Percentiles rank a stretch among this genome's conserved stretches.
phyloP scores from a whole-genome alignment of 2,797 vertebrate genomes.

The Sus cebifrons region DNA sequence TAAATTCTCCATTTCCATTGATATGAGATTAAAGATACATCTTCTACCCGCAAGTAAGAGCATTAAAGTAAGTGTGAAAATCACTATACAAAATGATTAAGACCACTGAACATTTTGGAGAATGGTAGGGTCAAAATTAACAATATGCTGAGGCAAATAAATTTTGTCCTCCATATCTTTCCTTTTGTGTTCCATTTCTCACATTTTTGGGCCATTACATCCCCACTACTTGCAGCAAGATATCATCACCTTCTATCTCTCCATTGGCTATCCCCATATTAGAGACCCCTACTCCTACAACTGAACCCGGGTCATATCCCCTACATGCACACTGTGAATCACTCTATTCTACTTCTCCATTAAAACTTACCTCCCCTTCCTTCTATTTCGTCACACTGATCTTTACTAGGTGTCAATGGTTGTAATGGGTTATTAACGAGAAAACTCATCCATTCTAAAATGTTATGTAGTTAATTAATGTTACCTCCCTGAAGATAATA shows the following conservation, averaged over 20 bases:
- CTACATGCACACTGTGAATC: background rate
- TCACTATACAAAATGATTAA: background rate
- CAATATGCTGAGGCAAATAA: background rate
- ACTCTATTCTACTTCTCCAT: slow-evolving; percentile 25
- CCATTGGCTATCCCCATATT: background rate
- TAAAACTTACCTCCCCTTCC: slow-evolving; percentile 74
- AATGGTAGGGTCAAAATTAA: background rate
- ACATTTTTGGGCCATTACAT: background rate
- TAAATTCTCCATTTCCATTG: background rate
- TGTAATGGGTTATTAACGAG: slow-evolving; percentile 85
- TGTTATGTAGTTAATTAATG: slow-evolving; percentile 85
- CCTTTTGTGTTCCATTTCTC: slow-evolving; percentile 22
- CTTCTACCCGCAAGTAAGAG: background rate
- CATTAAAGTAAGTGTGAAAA: background rate
- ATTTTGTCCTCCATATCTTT: background rate
- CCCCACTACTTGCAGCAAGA: background rate
- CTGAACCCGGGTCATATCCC: background rate
- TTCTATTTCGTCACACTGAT: slow-evolving; percentile 77
- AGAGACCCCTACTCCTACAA: background rate
- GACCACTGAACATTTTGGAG: background rate
- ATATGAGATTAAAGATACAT: background rate
- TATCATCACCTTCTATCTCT: background rate
- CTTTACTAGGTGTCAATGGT: slow-evolving; percentile 79
- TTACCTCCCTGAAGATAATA: slow-evolving; percentile 86
- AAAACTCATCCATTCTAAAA: slow-evolving; percentile 83